These are phyloP conservation scores for Drosophila serrata DNA, from an alignment of 1,140 invertebrate genomes.

Conservation along the genomic window DNA sequence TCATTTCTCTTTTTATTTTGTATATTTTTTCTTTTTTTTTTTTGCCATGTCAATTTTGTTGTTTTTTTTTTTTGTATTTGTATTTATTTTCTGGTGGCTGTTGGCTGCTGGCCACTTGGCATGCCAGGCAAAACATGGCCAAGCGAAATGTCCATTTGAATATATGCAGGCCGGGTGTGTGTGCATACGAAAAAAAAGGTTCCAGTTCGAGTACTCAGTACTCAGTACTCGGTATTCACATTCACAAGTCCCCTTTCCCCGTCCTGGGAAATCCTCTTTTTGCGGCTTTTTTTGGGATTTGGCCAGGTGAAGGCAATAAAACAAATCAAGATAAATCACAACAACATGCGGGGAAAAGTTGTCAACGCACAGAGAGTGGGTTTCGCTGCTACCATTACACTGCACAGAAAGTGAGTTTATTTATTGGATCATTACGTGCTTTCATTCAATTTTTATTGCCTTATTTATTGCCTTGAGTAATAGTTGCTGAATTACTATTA, in stretches of 20 bases:
- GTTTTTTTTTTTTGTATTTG: conserved; percentile 44
- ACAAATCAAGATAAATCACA: conserved; percentile 46
- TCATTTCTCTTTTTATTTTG: conserved; percentile 78
- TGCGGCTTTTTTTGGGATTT: conserved; percentile 21
- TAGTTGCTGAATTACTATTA: background rate
- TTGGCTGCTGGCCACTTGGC: conserved; percentile 63
- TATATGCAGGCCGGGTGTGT: conserved; percentile 49
- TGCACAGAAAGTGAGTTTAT: conserved; percentile 5
- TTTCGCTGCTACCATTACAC: background rate
- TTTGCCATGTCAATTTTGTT: conserved; percentile 63
- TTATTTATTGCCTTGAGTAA: background rate
- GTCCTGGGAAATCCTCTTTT: conserved; percentile 27
- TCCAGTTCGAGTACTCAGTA: conserved; percentile 22
- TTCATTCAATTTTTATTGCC: background rate
- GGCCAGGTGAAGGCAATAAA: conserved; percentile 46
- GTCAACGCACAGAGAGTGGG: conserved; percentile 17
- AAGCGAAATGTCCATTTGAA: conserved; percentile 68
- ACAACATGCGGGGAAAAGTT: conserved; percentile 28
- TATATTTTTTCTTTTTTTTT: conserved; percentile 31
- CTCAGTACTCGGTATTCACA: background rate
- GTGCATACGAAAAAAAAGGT: conserved; percentile 20
- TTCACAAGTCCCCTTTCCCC: background rate
- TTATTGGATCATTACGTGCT: background rate
- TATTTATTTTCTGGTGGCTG: conserved; percentile 35
- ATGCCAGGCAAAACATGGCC: conserved; percentile 52